These are phyloP conservation scores for Tachyglossus aculeatus DNA, from an alignment of 2,797 vertebrate species.

Conservation along the genomic window DNA sequence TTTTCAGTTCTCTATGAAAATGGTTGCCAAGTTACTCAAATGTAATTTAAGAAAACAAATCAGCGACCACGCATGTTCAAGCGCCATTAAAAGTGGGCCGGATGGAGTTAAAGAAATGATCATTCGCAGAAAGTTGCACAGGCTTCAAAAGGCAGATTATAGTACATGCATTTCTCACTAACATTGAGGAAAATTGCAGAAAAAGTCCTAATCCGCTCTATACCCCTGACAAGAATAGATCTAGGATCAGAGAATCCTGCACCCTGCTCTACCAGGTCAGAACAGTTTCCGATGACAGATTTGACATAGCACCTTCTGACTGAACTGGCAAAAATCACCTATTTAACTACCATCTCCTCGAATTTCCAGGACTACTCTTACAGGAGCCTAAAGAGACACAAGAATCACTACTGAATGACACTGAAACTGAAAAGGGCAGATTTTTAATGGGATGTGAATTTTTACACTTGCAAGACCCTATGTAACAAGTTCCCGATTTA, in stretches of 20 bases:
- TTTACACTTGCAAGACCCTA: background rate
- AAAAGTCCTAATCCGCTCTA: slow-evolving; percentile 49
- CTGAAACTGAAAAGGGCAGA: background rate
- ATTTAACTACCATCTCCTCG: too few relatives aligned
- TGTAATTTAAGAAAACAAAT: too few relatives aligned
- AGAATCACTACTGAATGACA: background rate
- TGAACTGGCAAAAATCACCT: background rate
- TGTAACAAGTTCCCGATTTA: background rate
- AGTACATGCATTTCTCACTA: slow-evolving; percentile 50
- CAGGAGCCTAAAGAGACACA: too few relatives aligned
- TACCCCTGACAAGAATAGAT: slow-evolving; percentile 42
- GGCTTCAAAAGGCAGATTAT: background rate
- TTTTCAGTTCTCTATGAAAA: too few relatives aligned
- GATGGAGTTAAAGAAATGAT: too few relatives aligned
- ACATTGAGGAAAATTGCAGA: slow-evolving; percentile 48
- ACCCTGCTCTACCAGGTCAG: too few relatives aligned
- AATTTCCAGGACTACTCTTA: too few relatives aligned
- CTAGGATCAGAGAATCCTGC: slow-evolving; percentile 1
- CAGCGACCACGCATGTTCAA: too few relatives aligned
- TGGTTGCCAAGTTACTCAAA: too few relatives aligned
- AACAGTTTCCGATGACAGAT: too few relatives aligned
- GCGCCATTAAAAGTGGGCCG: too few relatives aligned
- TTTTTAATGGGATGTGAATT: background rate
- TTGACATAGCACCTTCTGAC: too few relatives aligned
- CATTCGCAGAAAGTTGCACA: background rate